A percentile compares a stretch with the other conserved stretches of the same genome.
Conservation (phyloP, 2,113 vertebrate species). For the Petromus typicus region DNA sequence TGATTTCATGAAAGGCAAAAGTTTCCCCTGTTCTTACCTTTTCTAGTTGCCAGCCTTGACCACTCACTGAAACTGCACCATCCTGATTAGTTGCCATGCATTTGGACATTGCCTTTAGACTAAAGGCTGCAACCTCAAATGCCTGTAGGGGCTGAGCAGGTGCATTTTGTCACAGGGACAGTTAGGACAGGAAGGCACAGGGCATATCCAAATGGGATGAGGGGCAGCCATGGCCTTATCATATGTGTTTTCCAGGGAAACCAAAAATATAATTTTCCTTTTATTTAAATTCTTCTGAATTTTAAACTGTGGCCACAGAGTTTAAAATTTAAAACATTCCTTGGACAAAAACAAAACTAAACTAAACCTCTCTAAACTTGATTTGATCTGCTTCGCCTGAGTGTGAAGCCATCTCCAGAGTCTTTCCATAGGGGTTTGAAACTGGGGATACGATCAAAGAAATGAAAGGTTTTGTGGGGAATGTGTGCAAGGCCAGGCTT, state of each 20-base stretch:
- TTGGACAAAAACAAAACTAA: not conserved
- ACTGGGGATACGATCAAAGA: not conserved
- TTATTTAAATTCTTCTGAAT: slow-evolving; percentile 2
- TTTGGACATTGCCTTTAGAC: not conserved
- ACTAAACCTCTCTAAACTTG: not conserved
- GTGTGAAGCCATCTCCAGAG: not conserved
- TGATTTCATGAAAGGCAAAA: not conserved
- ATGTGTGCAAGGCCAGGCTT: not conserved
- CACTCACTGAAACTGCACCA: not conserved
- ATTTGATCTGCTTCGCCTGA: not conserved
- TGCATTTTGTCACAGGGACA: not conserved
- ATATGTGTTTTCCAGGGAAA: slow-evolving; percentile 9
- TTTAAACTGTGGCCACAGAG: slow-evolving; percentile 20
- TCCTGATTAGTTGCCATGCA: not conserved
- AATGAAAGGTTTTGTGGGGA: not conserved
- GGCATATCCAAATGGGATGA: not conserved
- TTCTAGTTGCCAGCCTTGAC: not conserved
- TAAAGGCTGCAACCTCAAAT: not conserved
- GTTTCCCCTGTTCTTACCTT: not conserved
- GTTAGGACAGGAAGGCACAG: not conserved
- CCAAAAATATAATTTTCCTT: not conserved
- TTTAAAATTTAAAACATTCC: not conserved
- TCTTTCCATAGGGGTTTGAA: not conserved
- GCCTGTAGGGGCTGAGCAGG: not conserved
- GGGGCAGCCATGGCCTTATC: not conserved